Evolutionary conservation across 2,113 vertebrate genomes (phyloP).

Genomic region (Nothobranchius furzeri): DNA sequence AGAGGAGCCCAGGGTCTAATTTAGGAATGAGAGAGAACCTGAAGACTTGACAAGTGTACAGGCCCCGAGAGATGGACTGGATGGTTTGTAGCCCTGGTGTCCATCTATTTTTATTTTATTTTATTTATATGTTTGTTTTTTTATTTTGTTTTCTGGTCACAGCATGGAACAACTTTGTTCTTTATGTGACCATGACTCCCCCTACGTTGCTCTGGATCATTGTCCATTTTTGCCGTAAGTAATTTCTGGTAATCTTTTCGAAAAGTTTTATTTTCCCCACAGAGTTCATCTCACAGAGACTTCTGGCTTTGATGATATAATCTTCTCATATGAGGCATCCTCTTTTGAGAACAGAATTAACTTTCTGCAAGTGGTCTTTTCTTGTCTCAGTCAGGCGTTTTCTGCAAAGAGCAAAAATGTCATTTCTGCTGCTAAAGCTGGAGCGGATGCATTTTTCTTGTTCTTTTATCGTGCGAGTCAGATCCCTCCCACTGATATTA

Average conservation of each 20-base stretch:
- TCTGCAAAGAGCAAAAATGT: conserved; percentile 26
- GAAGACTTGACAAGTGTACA: conserved; percentile 28
- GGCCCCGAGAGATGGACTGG: conserved; percentile 13
- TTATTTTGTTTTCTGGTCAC: conserved; percentile 16
- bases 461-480: conserved; percentile 21
- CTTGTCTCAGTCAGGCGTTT: conserved; percentile 34
- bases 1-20: conserved; percentile 33
- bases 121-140: too few relatives aligned
- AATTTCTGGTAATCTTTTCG: conserved; percentile 29
- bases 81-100: conserved; percentile 20
- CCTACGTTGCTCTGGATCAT: conserved; percentile 3
- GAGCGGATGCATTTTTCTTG: conserved; percentile 30
- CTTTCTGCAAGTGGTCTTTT: conserved; percentile 48
- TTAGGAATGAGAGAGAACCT: conserved; percentile 18
- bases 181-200: conserved; percentile 6
- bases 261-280: conserved; percentile 17
- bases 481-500: conserved; percentile 28
- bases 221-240: not conserved
- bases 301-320: conserved; percentile 31
- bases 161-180: conserved; percentile 11
- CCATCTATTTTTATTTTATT: not conserved
- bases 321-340: conserved; percentile 26
- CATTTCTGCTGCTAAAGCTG: conserved; percentile 22
- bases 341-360: conserved; percentile 32
- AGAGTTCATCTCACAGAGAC: conserved; percentile 17